Percentiles rank a stretch among this genome's conserved stretches.
These are phyloP conservation scores for Galemys pyrenaicus DNA, from an alignment of 2,113 vertebrate species.

Conservation along the genomic window DNA sequence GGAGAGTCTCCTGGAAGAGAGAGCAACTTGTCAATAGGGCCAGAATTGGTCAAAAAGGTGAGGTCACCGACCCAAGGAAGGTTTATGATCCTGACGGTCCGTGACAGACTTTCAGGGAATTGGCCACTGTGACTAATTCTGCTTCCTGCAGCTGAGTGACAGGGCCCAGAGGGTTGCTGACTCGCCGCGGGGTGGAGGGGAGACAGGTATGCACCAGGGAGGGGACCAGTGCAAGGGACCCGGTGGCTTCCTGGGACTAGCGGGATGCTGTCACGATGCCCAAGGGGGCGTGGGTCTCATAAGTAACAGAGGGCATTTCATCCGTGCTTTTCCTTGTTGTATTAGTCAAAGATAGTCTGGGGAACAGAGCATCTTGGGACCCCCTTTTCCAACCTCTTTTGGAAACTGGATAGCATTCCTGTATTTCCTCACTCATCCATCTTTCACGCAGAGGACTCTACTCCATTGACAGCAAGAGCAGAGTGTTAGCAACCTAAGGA, in stretches of 20 bases:
- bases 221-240: not conserved
- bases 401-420: no score
- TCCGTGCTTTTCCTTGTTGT: not conserved
- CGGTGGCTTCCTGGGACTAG: not conserved
- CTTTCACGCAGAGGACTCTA: no score
- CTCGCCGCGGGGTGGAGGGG: accelerated
- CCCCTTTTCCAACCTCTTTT: no score
- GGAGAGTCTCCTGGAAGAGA: not conserved
- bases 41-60: not conserved
- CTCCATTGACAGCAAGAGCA: no score
- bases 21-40: not conserved
- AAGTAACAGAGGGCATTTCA: not conserved
- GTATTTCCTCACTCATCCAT: no score
- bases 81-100: not conserved
- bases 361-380: not conserved
- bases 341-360: not conserved
- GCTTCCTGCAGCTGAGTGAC: not conserved
- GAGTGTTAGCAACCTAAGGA: no score
- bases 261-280: not conserved
- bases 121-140: not conserved
- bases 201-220: not conserved
- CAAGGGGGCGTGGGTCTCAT: not conserved
- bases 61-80: not conserved
- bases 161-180: not conserved
- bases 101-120: not conserved